A percentile compares a stretch with the other conserved stretches of the same genome.
Evolutionary conservation across 2,797 vertebrate species (phyloP).

Genomic region (Alectoris magna): DNA sequence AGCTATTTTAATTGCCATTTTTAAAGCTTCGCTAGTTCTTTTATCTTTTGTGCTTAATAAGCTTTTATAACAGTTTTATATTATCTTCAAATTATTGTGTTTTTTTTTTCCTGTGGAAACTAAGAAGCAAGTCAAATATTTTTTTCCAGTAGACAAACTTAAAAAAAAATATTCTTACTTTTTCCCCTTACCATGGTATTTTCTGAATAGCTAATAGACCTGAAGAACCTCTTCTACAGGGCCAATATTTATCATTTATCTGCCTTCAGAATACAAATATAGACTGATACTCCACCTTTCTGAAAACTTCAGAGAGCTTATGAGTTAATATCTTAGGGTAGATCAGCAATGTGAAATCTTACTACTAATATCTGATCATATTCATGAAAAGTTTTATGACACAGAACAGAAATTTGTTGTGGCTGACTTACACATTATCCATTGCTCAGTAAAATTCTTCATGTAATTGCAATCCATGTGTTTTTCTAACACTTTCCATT

Average conservation of each 20-base stretch:
- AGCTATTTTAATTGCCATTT: conserved; percentile 75
- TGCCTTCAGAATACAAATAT: neutral
- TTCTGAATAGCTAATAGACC: neutral
- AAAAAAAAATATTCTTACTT: neutral
- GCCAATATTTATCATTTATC: neutral
- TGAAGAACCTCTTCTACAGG: neutral
- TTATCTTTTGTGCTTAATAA: conserved; percentile 73
- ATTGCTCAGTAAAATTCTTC: neutral
- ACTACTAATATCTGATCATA: neutral
- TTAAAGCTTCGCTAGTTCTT: conserved; percentile 70
- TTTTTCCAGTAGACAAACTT: neutral
- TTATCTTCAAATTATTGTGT: conserved; percentile 54
- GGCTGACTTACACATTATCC: neutral
- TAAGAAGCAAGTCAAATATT: conserved; percentile 41
- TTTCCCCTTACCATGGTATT: neutral
- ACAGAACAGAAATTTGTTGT: neutral
- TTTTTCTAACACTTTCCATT: neutral
- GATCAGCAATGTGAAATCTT: neutral
- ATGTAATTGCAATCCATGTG: neutral
- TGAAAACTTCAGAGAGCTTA: neutral
- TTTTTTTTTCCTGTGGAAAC: neutral
- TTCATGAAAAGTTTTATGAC: neutral
- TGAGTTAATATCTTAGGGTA: neutral
- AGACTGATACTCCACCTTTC: neutral
- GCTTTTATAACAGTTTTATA: conserved; percentile 54